A percentile compares a stretch with the other conserved stretches of the same genome.
Conservation (phyloP, 23 tunicate species). For the Corella eumyota region DNA sequence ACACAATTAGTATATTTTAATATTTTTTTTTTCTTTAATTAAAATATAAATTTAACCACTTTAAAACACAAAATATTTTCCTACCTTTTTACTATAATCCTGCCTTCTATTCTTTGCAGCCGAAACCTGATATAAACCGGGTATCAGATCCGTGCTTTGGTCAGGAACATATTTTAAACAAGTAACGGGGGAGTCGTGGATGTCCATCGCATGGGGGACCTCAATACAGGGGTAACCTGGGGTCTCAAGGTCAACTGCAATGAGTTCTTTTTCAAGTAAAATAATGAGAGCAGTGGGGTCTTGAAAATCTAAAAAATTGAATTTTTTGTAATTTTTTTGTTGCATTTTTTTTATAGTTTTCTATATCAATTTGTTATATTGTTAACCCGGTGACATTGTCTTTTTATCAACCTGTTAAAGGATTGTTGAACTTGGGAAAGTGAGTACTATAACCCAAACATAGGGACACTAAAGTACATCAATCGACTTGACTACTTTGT, state of each 20-base stretch:
- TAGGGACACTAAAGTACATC: no score
- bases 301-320: slow-evolving; percentile 33
- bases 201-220: slow-evolving; percentile 54
- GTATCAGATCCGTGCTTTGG: background rate
- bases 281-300: slow-evolving; percentile 63
- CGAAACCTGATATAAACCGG: background rate
- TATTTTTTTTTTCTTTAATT: no score
- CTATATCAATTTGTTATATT: no score
- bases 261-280: slow-evolving; percentile 55
- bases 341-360: no score
- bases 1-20: no score
- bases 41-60: no score
- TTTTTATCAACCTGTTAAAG: background rate
- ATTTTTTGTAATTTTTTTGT: background rate
- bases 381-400: background rate
- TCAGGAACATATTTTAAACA: slow-evolving; percentile 55
- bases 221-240: slow-evolving; percentile 66
- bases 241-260: slow-evolving; percentile 59
- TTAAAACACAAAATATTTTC: no score
- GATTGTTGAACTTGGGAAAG: no score
- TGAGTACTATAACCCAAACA: no score
- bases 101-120: no score
- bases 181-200: slow-evolving; percentile 84
- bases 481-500: no score
- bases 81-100: no score